A percentile compares a stretch with the other conserved stretches of the same genome.
These are phyloP conservation scores for Tipula confusa DNA, from an alignment of 2,888 invertebrate genomes.

Conservation along the genomic window DNA sequence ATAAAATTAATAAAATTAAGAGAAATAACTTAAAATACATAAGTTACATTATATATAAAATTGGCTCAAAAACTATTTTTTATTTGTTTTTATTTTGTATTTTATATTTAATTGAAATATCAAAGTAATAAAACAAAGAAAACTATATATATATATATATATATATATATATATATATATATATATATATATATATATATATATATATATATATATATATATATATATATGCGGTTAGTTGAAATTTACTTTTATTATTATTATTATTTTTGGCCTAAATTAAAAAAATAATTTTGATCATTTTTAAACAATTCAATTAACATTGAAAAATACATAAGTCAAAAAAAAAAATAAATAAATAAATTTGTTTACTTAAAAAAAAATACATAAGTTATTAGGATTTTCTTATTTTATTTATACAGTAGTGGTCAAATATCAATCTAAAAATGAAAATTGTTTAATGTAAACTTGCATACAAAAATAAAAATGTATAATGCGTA, in stretches of 20 bases:
- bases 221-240: background rate
- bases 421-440: slow-evolving; percentile 25
- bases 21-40: background rate
- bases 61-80: background rate
- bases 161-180: no score
- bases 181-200: no score
- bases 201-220: no score
- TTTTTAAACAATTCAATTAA: slow-evolving; percentile 25
- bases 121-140: slow-evolving; percentile 12
- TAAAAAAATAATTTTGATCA: background rate
- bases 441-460: background rate
- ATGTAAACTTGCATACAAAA: slow-evolving; percentile 7
- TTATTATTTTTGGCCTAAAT: slow-evolving; percentile 15
- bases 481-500: background rate
- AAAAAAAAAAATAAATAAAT: background rate
- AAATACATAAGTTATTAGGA: background rate
- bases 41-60: background rate
- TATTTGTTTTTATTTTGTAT: background rate
- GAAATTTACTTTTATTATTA: background rate
- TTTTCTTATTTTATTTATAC: background rate
- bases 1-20: background rate
- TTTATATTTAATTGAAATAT: slow-evolving; percentile 12
- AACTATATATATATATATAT: background rate
- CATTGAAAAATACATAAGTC: slow-evolving; percentile 8
- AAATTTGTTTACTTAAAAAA: background rate